Conservation (phyloP, 2,797 vertebrate species). For the Enteromius afrohamiltoni region DNA sequence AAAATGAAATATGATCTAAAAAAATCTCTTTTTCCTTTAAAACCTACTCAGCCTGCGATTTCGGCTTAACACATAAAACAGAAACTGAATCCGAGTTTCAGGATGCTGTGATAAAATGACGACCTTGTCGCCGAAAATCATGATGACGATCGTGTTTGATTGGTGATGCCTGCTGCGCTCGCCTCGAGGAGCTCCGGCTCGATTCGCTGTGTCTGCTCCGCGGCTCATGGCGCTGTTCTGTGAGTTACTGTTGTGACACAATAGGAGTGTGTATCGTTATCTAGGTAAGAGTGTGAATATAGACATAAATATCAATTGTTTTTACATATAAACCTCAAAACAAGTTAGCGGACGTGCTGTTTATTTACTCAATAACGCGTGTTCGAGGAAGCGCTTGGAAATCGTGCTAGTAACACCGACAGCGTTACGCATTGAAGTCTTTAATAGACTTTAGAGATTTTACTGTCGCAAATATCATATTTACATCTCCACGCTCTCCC, state of each 20-base stretch:
- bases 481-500: neutral
- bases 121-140: neutral
- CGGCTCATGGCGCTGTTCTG: constrained; percentile 56
- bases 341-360: neutral
- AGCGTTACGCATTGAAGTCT: neutral
- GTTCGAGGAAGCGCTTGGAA: neutral
- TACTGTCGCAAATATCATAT: neutral
- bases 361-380: neutral
- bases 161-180: constrained; percentile 46
- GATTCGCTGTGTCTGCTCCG: constrained; percentile 63
- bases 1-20: neutral
- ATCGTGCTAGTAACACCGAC: neutral
- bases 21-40: neutral
- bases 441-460: neutral
- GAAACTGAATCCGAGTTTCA: neutral
- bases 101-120: too few species aligned
- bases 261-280: neutral
- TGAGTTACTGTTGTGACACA: constrained; percentile 41
- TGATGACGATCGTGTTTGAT: constrained; percentile 60
- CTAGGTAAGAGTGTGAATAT: constrained; percentile 30
- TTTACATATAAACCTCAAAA: neutral
- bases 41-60: neutral
- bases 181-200: constrained; percentile 62
- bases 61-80: neutral
- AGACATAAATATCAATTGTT: neutral